Evolutionary conservation across 2,797 vertebrate species (phyloP).

Genomic region (Spinus olivaceus): DNA sequence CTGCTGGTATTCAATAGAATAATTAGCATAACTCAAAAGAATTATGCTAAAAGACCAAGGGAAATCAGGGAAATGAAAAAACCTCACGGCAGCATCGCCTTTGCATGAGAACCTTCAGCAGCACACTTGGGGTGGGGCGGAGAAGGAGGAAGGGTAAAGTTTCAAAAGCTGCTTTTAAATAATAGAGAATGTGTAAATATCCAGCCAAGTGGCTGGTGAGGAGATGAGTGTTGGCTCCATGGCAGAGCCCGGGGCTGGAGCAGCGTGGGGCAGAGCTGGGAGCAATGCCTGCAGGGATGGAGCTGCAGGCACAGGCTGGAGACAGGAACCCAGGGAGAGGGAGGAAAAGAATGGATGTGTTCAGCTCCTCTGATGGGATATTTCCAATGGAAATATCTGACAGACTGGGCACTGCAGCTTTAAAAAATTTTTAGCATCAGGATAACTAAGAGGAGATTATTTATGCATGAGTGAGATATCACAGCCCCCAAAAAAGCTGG

Average conservation of each 20-base stretch:
- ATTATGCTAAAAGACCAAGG: background rate
- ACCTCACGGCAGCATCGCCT: background rate
- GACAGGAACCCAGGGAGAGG: background rate
- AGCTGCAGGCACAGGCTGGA: background rate
- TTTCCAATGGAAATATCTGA: background rate
- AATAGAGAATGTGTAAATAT: background rate
- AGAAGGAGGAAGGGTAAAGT: background rate
- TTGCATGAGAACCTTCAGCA: background rate
- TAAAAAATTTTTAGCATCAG: background rate
- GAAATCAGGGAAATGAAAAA: background rate
- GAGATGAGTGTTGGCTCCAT: background rate
- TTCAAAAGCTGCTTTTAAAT: background rate
- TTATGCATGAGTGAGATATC: slow-evolving; percentile 2
- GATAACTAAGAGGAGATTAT: background rate
- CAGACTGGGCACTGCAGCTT: background rate
- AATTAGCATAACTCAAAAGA: background rate
- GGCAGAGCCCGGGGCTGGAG: background rate
- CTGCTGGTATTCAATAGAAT: background rate
- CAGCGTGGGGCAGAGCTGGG: background rate
- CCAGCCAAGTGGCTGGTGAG: background rate
- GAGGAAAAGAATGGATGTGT: background rate
- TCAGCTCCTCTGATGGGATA: background rate
- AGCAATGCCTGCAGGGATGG: background rate
- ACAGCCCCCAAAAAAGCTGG: background rate
- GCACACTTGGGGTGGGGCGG: accelerated